These are phyloP conservation scores for Caenorhabditis parvicauda DNA, from an alignment of 2,888 invertebrate genomes.

Conservation along the genomic window DNA sequence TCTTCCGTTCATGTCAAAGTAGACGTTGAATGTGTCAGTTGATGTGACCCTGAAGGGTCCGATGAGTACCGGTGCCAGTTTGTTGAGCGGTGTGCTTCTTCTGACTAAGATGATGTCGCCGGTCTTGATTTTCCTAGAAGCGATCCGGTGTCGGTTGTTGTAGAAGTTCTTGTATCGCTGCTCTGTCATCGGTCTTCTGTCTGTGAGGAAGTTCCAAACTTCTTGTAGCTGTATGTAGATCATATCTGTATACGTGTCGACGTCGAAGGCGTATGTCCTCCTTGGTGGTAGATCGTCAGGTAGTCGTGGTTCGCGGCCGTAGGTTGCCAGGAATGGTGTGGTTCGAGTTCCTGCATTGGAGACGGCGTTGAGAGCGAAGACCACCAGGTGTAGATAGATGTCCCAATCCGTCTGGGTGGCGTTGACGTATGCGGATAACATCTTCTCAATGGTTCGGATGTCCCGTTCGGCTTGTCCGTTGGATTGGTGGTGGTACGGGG, in stretches of 20 bases:
- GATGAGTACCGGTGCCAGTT: too few species aligned
- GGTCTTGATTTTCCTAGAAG: not conserved
- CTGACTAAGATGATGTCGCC: too few species aligned
- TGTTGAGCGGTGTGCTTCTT: not conserved
- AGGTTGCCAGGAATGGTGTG: constrained; percentile 8
- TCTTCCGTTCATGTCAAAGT: too few species aligned
- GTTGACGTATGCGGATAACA: too few species aligned
- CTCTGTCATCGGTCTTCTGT: not conserved
- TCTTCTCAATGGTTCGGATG: too few species aligned
- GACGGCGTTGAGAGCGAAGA: too few species aligned
- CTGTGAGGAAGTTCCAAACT: not conserved
- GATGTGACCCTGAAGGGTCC: constrained; percentile 1
- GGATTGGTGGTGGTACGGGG: constrained; percentile 14
- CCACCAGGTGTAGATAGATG: too few species aligned
- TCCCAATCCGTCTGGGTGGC: too few species aligned
- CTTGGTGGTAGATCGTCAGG: constrained; percentile 4
- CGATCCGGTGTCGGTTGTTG: not conserved
- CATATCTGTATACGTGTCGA: not conserved
- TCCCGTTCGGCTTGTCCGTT: too few species aligned
- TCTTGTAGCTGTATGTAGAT: not conserved
- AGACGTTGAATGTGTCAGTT: too few species aligned
- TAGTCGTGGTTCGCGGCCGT: constrained; percentile 8
- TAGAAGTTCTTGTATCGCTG: not conserved
- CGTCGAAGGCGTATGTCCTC: not conserved
- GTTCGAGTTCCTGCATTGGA: too few species aligned